phyloP scores from a whole-genome alignment of 2,888 invertebrate genomes.

The Platycheirus rosarum region DNA sequence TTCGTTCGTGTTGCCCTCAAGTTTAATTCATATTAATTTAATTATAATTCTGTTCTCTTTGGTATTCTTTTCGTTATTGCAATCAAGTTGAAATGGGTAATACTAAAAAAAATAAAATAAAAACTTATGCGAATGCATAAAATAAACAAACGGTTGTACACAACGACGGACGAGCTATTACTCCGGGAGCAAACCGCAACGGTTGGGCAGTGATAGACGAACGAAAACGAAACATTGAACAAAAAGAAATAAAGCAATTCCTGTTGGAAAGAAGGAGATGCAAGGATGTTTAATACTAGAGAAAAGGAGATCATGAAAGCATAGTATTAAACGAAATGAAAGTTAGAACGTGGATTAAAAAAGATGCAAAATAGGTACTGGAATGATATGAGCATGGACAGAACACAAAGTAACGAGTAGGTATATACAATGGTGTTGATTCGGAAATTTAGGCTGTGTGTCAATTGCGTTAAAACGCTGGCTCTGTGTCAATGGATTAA shows the following conservation, averaged over 20 bases:
- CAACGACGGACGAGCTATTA: slow-evolving; percentile 59
- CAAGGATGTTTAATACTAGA: background rate
- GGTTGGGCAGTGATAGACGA: background rate
- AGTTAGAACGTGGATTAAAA: slow-evolving; percentile 14
- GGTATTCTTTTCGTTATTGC: slow-evolving; percentile 43
- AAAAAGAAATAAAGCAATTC: slow-evolving; percentile 17
- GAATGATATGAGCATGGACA: too few relatives aligned
- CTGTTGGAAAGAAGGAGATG: background rate
- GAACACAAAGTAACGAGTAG: too few relatives aligned
- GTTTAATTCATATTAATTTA: slow-evolving; percentile 48
- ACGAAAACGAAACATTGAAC: slow-evolving; percentile 27
- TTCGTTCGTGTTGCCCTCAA: too few relatives aligned
- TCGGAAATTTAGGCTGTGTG: too few relatives aligned
- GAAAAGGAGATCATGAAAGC: slow-evolving; percentile 1
- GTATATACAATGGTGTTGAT: too few relatives aligned
- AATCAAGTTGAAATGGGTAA: slow-evolving; percentile 37
- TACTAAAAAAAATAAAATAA: slow-evolving; percentile 27
- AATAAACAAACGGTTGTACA: slow-evolving; percentile 54
- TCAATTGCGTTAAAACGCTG: too few relatives aligned
- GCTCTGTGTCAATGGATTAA: too few relatives aligned
- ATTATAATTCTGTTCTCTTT: slow-evolving; percentile 62
- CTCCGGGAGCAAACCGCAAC: background rate
- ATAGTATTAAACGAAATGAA: slow-evolving; percentile 13
- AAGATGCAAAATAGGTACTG: background rate
- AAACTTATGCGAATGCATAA: slow-evolving; percentile 33